phyloP scores from a whole-genome alignment of 2,888 invertebrate genomes.

The Drosophila stalkeri region DNA sequence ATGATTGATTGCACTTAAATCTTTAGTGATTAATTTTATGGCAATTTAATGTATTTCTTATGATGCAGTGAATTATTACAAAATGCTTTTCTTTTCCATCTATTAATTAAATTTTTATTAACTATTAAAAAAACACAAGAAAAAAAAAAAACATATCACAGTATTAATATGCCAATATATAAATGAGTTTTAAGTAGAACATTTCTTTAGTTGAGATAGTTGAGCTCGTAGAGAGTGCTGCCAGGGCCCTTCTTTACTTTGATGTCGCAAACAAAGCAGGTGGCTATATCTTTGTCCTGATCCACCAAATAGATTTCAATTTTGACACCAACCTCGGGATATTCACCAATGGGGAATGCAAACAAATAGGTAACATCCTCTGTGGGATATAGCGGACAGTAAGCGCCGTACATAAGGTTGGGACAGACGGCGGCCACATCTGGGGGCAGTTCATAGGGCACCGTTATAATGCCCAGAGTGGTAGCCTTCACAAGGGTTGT shows the following conservation, averaged over 20 bases:
- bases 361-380: slow-evolving; percentile 84
- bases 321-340: slow-evolving; percentile 82
- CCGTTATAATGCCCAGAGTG: slow-evolving; percentile 80
- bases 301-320: slow-evolving; percentile 82
- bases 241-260: slow-evolving; percentile 77
- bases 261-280: slow-evolving; percentile 82
- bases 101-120: background rate
- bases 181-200: background rate
- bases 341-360: slow-evolving; percentile 79
- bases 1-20: slow-evolving; percentile 50
- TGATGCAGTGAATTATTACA: background rate
- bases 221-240: slow-evolving; percentile 46
- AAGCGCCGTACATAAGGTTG: slow-evolving; percentile 78
- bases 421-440: slow-evolving; percentile 82
- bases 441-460: slow-evolving; percentile 82
- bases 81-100: too few species aligned
- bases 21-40: slow-evolving; percentile 39
- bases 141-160: slow-evolving; percentile 56
- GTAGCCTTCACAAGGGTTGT: slow-evolving; percentile 79
- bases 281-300: slow-evolving; percentile 68
- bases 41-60: background rate
- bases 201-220: slow-evolving; percentile 48
- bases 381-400: slow-evolving; percentile 82
- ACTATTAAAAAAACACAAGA: background rate
- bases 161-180: slow-evolving; percentile 31